A percentile compares a stretch with the other conserved stretches of the same genome.
phyloP scores from a whole-genome alignment of 2,113 vertebrate genomes.

The Sander vitreus region DNA sequence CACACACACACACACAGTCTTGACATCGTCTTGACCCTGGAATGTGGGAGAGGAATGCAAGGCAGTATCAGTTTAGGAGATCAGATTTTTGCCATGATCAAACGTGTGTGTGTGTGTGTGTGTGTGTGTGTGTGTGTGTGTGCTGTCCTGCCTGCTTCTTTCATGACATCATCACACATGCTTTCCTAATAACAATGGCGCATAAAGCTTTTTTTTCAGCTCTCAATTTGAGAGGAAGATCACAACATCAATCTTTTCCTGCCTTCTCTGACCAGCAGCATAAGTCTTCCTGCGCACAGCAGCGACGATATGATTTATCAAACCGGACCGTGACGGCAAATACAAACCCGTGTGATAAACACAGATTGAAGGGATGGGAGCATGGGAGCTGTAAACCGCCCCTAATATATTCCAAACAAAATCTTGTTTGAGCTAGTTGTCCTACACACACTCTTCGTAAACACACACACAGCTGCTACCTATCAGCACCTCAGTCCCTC shows the following conservation, averaged over 20 bases:
- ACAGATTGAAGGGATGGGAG: constrained; percentile 77
- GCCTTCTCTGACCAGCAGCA: constrained; percentile 65
- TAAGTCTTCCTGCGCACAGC: constrained; percentile 68
- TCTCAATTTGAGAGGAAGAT: constrained; percentile 69
- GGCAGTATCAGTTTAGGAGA: constrained; percentile 77
- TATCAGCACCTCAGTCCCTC: constrained; percentile 80
- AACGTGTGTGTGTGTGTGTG: constrained; percentile 55
- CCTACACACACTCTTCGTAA: constrained; percentile 9
- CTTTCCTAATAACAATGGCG: constrained; percentile 70
- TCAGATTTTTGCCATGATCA: constrained; percentile 80
- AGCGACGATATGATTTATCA: constrained; percentile 78
- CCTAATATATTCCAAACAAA: constrained; percentile 80
- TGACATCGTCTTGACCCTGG: constrained; percentile 80
- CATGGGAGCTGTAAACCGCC: constrained; percentile 76
- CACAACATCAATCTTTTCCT: constrained; percentile 76
- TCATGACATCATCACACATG: constrained; percentile 79
- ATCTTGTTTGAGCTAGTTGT: constrained; percentile 74
- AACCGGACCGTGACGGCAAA: constrained; percentile 77
- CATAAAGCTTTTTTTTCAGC: constrained; percentile 56
- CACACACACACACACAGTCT: constrained; percentile 55
- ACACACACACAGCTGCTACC: constrained; percentile 76
- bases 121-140: constrained; percentile 41
- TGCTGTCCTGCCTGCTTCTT: constrained; percentile 62
- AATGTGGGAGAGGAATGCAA: constrained; percentile 79
- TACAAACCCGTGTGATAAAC: constrained; percentile 78